Evolutionary conservation across 2,888 invertebrate genomes (phyloP).

Genomic region (Caenorhabditis sp.): DNA sequence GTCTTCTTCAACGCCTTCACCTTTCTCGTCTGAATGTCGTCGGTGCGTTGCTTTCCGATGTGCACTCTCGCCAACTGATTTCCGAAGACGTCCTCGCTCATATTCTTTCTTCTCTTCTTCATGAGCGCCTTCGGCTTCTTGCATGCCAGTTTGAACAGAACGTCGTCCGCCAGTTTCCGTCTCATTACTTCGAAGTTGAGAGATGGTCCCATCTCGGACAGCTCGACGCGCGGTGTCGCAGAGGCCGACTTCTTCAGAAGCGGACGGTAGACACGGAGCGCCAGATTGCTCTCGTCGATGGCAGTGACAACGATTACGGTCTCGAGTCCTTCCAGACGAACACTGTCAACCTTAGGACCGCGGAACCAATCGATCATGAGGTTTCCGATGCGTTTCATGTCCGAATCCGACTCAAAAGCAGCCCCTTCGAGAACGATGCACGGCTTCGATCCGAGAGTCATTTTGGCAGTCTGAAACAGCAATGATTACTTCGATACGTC

Average conservation of each 20-base stretch:
- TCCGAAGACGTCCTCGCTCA: slow-evolving; percentile 88
- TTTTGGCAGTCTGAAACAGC: slow-evolving; percentile 84
- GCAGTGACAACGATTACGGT: slow-evolving; percentile 93
- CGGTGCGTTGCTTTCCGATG: slow-evolving; percentile 90
- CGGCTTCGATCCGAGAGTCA: slow-evolving; percentile 89
- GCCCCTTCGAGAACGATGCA: slow-evolving; percentile 93
- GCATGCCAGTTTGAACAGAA: slow-evolving; percentile 82
- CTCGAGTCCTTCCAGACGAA: slow-evolving; percentile 93
- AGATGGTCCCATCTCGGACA: slow-evolving; percentile 94
- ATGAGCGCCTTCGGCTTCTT: slow-evolving; percentile 65
- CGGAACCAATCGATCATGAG: slow-evolving; percentile 92
- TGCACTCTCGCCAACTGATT: slow-evolving; percentile 91
- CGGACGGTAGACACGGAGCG: slow-evolving; percentile 82
- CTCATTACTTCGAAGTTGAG: slow-evolving; percentile 88
- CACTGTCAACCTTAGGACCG: slow-evolving; percentile 86
- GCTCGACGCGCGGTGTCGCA: slow-evolving; percentile 90
- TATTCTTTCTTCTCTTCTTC: slow-evolving; percentile 90
- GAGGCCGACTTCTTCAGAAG: slow-evolving; percentile 91
- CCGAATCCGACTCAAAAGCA: slow-evolving; percentile 87
- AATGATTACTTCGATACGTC: too few relatives aligned
- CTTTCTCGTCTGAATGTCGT: slow-evolving; percentile 86
- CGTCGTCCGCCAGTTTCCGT: slow-evolving; percentile 90
- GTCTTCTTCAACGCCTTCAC: slow-evolving; percentile 74
- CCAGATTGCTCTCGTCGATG: slow-evolving; percentile 83
- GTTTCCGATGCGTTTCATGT: slow-evolving; percentile 89